Evolutionary conservation across 2,888 invertebrate genomes (phyloP), one percentile per base, ranked within the genome.

Genomic region (Caenorhabditis macrosperma): DNA sequence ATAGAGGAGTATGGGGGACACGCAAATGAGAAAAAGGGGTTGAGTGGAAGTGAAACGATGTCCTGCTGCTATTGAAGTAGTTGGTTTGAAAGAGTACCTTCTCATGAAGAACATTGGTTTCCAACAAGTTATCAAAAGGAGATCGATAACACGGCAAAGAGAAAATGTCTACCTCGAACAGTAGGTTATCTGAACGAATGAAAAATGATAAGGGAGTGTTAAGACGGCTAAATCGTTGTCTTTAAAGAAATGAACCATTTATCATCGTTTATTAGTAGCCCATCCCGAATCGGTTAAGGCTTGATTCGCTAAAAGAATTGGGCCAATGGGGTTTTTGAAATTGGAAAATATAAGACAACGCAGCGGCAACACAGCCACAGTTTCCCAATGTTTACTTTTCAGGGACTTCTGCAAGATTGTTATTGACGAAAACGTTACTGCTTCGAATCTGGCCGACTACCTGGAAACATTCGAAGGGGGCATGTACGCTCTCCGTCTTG

Each of bases 401-500:
- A 79, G 79, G n/a, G 74, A 69, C 20, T 74, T 64, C 52, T 74
- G 79, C 26, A 59, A 68, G 20, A 12, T 64, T 2, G 59, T 79
- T 1, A 52, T 60, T 6, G 54, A 75, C 4, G 79, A 79, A 24
- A 15, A 60, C 28, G 38, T 79, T 3, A 74, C 79, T 15, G 52
- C 57, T n/a, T 57, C 67, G 2, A 75, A 52, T 35, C 10, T 79
- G 30, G 22, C 64, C n/a, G 79, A 74, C 9, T 79, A 79, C 30
- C 28, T 79, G 59, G 64, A 75, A 24, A 46, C 68, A 1, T 69
- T 75, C 12, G 74, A 74, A 46, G 79, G 79, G 15, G 79, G 74
- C 57, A 79, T 79, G 79, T 66, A 75, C 20, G 57, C 79, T 28
- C 69, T 79, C 10, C 55, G 79, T 26, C 69, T 79, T 12, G 69